A percentile compares a stretch with the other conserved stretches of the same genome.
These are phyloP conservation scores for Eupithecia pulchellata DNA, from an alignment of 2,888 invertebrate genomes.

Conservation along the genomic window DNA sequence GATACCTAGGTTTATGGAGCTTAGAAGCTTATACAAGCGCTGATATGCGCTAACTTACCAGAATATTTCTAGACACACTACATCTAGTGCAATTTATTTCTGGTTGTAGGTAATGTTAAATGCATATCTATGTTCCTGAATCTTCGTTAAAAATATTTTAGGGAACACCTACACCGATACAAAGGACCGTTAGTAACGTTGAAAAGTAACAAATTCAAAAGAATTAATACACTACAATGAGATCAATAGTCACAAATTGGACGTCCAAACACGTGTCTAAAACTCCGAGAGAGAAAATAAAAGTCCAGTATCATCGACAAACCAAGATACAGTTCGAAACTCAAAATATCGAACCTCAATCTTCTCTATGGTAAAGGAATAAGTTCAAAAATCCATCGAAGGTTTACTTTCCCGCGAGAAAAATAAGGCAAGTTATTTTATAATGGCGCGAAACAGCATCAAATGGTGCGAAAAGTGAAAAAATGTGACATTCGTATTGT, in stretches of 20 bases:
- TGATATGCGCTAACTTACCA: no score
- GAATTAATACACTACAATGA: slow-evolving; percentile 55
- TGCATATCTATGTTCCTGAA: neutral
- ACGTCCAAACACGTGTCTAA: slow-evolving; percentile 76
- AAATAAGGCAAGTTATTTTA: slow-evolving; percentile 17
- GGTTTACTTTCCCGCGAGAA: slow-evolving; percentile 46
- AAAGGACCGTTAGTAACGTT: slow-evolving; percentile 36
- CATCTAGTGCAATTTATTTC: neutral
- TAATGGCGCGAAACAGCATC: slow-evolving; percentile 75
- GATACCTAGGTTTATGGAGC: no score
- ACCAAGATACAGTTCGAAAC: slow-evolving; percentile 37
- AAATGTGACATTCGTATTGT: slow-evolving; percentile 77
- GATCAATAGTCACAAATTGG: slow-evolving; percentile 79
- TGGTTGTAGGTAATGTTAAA: neutral
- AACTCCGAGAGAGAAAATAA: slow-evolving; percentile 46
- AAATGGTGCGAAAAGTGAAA: slow-evolving; percentile 82
- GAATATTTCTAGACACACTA: no score
- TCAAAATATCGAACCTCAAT: slow-evolving; percentile 36
- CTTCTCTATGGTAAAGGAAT: slow-evolving; percentile 45
- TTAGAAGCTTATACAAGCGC: no score
- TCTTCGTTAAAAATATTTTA: slow-evolving; percentile 13
- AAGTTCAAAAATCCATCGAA: slow-evolving; percentile 52
- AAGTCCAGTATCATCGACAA: slow-evolving; percentile 49
- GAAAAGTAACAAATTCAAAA: slow-evolving; percentile 58
- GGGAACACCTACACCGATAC: slow-evolving; percentile 15